These are phyloP conservation scores for Acanthosepion pharaonis DNA, from an alignment of 2,888 invertebrate genomes.

Conservation along the genomic window DNA sequence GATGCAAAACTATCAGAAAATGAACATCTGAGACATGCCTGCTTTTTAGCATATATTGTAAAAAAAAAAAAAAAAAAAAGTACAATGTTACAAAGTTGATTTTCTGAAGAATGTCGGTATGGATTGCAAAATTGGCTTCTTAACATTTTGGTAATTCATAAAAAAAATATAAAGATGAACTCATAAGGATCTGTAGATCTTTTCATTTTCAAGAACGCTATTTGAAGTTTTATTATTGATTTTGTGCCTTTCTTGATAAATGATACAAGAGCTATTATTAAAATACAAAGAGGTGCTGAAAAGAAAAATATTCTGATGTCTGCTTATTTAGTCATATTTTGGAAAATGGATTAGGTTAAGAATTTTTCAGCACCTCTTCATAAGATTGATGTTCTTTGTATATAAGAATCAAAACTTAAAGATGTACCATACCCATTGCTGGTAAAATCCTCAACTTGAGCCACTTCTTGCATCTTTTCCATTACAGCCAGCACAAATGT, in stretches of 20 bases:
- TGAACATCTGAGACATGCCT: too few species aligned
- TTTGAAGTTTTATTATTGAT: background rate
- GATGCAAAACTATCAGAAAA: background rate
- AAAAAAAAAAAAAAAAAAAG: too few species aligned
- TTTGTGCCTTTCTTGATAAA: background rate
- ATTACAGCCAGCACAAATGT: slow-evolving; percentile 76
- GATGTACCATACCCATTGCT: slow-evolving; percentile 49
- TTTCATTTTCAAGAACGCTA: too few species aligned
- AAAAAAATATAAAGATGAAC: too few species aligned
- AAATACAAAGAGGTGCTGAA: background rate
- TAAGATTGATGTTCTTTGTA: background rate
- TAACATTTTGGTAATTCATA: too few species aligned
- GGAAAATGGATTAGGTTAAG: too few species aligned
- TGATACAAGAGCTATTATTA: background rate
- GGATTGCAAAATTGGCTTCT: too few species aligned
- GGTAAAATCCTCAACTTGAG: slow-evolving; percentile 49
- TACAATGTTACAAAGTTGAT: background rate
- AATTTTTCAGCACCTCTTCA: too few species aligned
- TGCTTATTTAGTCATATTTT: too few species aligned
- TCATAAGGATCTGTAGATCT: too few species aligned
- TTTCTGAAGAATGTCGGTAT: background rate
- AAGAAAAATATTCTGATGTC: too few species aligned
- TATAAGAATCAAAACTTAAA: background rate
- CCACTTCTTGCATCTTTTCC: slow-evolving; percentile 75
- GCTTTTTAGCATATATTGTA: too few species aligned